Evolutionary conservation across 1,140 invertebrate genomes (phyloP), one percentile per base, ranked within the genome.

Genomic region (Polypedilum pembai): DNA sequence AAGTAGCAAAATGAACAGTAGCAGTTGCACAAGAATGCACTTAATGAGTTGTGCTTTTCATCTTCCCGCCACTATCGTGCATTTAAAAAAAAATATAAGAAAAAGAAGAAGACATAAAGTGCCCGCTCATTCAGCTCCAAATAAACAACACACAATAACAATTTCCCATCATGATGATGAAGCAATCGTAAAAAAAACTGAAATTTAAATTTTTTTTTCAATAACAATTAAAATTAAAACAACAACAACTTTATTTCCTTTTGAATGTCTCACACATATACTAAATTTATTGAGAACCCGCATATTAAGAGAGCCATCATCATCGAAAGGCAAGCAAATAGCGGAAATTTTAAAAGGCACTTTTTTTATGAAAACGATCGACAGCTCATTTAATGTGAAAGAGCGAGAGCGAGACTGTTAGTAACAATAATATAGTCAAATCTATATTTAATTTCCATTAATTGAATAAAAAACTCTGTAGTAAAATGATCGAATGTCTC

Each of bases 21-120:
- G n/a, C 45, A 56, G 45, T 56, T 56, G 45, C n/a, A 56, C n/a
- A 56, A n/a, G 45, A 56, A 56, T 56, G 45, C 45, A 56, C 45
- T 56, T 56, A n/a, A 56, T 56, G n/a, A 56, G 12, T 15, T 33
- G 24, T 33, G 24, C 5, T 33, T 56, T n/a, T 56, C 45, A 56
- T 33, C 24, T 33, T n/a, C 12, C 45, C 45, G 45, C 45, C 45
- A 56, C 45, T 56, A 56, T 56, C 45, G 45, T 15, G n/a, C 45
- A 56, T 56, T 45, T 45, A 45, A 15, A 56, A n/a, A n/a, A 15
- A 3, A 56, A n/a, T 56, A n/a, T 8, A 45, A 45, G 41, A 45
- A 56, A 12, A 56, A 56, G 41, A 45, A 45, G 4, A 56, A 56
- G 45, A 12, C 45, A n/a, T 56, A n/a, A n/a, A 56, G 45, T 56